These are phyloP conservation scores for Oryzias melastigma DNA, from an alignment of 2,113 vertebrate species.

Conservation along the genomic window DNA sequence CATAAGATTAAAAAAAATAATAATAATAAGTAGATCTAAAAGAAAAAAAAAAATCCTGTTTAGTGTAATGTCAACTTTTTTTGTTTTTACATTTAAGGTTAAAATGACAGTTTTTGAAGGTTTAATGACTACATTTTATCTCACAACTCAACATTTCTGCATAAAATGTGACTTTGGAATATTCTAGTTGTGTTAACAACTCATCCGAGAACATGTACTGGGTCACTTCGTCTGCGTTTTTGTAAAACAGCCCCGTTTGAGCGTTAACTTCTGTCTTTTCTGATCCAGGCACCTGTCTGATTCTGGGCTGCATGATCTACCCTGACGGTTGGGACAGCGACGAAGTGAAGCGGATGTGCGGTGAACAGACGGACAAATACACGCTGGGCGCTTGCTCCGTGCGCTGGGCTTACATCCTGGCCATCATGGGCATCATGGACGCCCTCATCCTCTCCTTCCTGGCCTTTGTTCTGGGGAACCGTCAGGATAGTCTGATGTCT, in stretches of 20 bases:
- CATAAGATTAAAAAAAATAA: too few relatives aligned
- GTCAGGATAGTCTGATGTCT: slow-evolving; percentile 95
- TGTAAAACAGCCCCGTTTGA: neutral
- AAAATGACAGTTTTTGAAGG: too few relatives aligned
- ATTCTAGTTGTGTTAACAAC: slow-evolving; percentile 1
- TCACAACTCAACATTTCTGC: too few relatives aligned
- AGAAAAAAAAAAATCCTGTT: too few relatives aligned
- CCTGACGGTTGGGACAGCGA: slow-evolving; percentile 98
- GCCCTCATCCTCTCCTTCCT: slow-evolving; percentile 83
- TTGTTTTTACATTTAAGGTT: too few relatives aligned
- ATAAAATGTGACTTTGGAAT: neutral
- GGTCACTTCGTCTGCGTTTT: neutral
- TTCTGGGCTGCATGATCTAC: slow-evolving; percentile 99
- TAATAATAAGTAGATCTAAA: too few relatives aligned
- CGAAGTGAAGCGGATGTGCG: slow-evolving; percentile 97
- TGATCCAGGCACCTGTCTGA: slow-evolving; percentile 88
- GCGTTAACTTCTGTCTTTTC: slow-evolving; percentile 8
- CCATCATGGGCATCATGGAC: slow-evolving; percentile 98
- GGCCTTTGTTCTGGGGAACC: slow-evolving; percentile 87
- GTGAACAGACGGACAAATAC: slow-evolving; percentile 98
- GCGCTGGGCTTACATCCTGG: slow-evolving; percentile 92
- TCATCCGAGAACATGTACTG: neutral
- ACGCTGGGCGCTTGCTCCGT: slow-evolving; percentile 90
- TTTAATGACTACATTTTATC: too few relatives aligned
- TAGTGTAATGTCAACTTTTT: too few relatives aligned